Evolutionary conservation across 92 coral and sea anemone genomes (phyloP).

Genomic region (Diadumene lineata): DNA sequence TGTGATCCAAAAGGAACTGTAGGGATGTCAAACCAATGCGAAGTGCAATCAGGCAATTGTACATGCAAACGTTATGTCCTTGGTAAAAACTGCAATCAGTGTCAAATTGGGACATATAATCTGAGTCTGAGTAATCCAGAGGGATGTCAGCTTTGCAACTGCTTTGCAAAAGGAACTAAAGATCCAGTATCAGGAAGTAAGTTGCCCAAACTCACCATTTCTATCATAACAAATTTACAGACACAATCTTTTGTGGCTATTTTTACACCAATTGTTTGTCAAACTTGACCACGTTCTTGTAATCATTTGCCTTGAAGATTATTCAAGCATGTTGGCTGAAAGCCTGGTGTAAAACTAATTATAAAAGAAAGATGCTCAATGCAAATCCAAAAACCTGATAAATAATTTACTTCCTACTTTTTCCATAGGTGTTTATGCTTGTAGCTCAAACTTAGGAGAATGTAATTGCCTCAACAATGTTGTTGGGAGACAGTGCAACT

Average conservation of each 20-base stretch:
- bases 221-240: too few species aligned
- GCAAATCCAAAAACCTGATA: too few species aligned
- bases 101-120: slow-evolving; percentile 72
- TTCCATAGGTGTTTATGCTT: slow-evolving; percentile 61
- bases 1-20: slow-evolving; percentile 92
- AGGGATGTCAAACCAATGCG: slow-evolving; percentile 72
- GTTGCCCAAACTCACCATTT: too few species aligned
- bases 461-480: slow-evolving; percentile 83
- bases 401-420: too few species aligned
- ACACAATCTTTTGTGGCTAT: too few species aligned
- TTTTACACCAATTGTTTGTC: too few species aligned
- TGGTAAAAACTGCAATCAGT: slow-evolving; percentile 79
- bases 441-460: slow-evolving; percentile 77
- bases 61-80: slow-evolving; percentile 77
- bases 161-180: slow-evolving; percentile 78
- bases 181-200: slow-evolving; percentile 59
- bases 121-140: slow-evolving; percentile 73
- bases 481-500: slow-evolving; percentile 69
- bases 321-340: too few species aligned
- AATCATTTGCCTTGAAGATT: too few species aligned
- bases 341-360: too few species aligned
- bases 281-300: too few species aligned
- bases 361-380: too few species aligned
- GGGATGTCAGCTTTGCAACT: slow-evolving; percentile 84
- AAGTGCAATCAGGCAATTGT: slow-evolving; percentile 79